Base-by-base conservation (phyloP, 2,113 vertebrate genomes). In the Speoplatyrhinus poulsoni region DNA sequence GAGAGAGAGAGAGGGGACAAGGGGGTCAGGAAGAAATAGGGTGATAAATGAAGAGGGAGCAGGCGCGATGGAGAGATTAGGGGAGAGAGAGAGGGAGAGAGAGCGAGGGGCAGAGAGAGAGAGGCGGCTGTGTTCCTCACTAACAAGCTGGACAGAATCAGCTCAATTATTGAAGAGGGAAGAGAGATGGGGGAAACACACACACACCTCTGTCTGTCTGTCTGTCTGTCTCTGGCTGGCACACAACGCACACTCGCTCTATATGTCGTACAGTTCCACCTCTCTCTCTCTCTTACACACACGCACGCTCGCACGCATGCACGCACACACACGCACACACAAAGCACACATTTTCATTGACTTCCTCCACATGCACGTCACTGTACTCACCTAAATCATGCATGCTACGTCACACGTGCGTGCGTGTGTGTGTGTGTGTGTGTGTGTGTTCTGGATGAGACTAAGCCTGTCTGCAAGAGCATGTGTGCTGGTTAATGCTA, bases 91-190 rank as follows among this genome's bases (percentile, higher is more conserved):
- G 71, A 7, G 57, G 7, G 36, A 13, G 69, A 81, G 75, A 66
- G 77, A 62, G 15, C 1, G 52, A 79, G 33, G 69, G 17, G 13
- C 10, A 53, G 47, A n/a, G 13, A 88, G 80, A 81, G 83, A 77
- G 84, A 87, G 85, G 77, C 84, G 77, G 83, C 80, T 90, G 88
- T 88, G 83, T 90, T 87, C 88, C 90, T 90, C 87, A 85, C 84
- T 90, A 91, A 91, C 90, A 90, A 91, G 88, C 87, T 87, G 90
- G 90, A 91, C 88, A 91, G 88, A 91, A 89, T 90, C 88, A 85
- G 87, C 83, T 91, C 87, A 91, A 91, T 91, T 90, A 91, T 91
- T 91, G 85, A 92, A 85, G 84, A 91, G 80, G 83, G 81, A 81
- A 73, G 88, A 89, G 84, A 82, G 88, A 87, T 82, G 84, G 89